Conservation (phyloP, 2,797 vertebrate genomes). For the Gymnocypris eckloni region DNA sequence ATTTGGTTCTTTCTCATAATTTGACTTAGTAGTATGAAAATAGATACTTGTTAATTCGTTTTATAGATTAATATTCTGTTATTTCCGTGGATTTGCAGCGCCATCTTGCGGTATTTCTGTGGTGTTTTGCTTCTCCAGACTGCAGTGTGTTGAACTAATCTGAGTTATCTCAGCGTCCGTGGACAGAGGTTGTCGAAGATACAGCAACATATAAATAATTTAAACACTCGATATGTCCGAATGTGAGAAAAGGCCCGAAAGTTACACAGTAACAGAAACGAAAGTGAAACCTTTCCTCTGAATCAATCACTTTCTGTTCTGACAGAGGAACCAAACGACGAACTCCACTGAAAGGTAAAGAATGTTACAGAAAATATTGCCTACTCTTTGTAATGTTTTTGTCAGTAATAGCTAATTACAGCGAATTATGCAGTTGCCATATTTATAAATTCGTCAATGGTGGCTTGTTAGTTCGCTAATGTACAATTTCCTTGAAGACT, state of each 20-base stretch:
- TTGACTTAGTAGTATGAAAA: too few relatives aligned
- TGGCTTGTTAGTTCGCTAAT: not conserved
- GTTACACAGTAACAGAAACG: not conserved
- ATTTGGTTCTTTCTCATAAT: too few relatives aligned
- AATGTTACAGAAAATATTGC: not conserved
- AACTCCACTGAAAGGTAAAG: not conserved
- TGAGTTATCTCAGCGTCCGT: not conserved
- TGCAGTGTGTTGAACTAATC: not conserved
- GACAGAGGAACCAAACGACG: not conserved
- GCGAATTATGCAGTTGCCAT: not conserved
- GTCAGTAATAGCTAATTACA: not conserved
- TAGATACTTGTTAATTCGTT: too few relatives aligned
- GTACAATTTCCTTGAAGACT: not conserved
- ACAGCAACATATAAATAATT: not conserved
- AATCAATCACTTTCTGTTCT: conserved; percentile 57
- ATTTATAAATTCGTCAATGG: not conserved
- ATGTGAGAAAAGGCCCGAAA: not conserved
- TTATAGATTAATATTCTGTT: too few relatives aligned
- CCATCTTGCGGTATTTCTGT: not conserved
- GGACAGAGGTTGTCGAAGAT: not conserved
- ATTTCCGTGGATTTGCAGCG: not conserved
- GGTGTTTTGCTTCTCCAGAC: not conserved
- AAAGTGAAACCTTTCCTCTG: conserved; percentile 47
- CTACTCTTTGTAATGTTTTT: not conserved
- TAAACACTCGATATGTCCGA: conserved; percentile 64